phyloP scores from a whole-genome alignment of 2,113 vertebrate genomes.

The Tinamus guttatus region DNA sequence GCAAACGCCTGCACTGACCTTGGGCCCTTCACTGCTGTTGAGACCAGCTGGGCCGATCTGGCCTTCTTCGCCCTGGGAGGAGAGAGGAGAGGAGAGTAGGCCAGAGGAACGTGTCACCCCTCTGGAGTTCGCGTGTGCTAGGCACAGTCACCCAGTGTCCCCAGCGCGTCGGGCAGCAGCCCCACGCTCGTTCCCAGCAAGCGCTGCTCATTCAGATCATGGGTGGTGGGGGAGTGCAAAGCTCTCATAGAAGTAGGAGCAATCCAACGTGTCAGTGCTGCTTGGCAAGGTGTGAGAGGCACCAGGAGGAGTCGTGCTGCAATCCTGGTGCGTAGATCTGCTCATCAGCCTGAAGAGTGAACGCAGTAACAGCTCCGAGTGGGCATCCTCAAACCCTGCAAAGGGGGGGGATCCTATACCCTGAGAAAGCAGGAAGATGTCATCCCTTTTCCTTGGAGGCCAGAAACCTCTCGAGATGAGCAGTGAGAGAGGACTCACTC shows the following conservation, averaged over 20 bases:
- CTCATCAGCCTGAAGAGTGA: neutral
- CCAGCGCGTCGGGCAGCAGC: neutral
- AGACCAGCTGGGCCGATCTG: constrained; percentile 80
- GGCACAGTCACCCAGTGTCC: neutral
- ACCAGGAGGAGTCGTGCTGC: neutral
- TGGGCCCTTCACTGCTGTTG: constrained; percentile 81
- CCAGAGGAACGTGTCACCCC: too few relatives aligned
- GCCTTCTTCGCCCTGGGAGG: constrained; percentile 83
- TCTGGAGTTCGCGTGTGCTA: too few relatives aligned
- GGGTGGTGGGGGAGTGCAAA: accelerated
- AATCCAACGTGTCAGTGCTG: accelerated
- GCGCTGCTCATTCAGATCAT: too few relatives aligned
- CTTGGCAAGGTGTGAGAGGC: neutral
- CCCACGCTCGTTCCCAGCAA: neutral
- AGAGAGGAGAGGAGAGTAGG: neutral
- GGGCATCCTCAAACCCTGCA: neutral
- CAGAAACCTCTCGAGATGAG: neutral
- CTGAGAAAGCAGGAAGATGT: neutral
- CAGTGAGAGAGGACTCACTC: neutral
- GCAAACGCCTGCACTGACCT: constrained; percentile 73
- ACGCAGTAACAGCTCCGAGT: neutral
- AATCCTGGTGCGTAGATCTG: neutral
- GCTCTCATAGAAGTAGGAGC: neutral
- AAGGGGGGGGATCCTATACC: neutral
- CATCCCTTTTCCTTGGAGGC: neutral